These are phyloP conservation scores for Lasaia peninsularis DNA, from an alignment of 1,140 invertebrate genomes.

Conservation along the genomic window DNA sequence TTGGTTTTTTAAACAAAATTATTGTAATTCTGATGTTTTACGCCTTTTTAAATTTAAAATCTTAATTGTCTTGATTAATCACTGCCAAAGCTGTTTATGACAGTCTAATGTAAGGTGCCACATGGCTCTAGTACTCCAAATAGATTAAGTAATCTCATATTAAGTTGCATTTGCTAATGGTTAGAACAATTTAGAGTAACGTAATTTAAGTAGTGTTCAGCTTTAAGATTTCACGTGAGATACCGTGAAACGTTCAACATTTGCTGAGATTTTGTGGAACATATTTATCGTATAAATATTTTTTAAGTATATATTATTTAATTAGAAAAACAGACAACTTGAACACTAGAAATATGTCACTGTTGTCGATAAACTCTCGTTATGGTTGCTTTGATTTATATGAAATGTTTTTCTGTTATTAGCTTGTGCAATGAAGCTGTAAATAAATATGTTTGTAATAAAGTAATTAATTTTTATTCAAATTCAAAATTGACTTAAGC, in stretches of 20 bases:
- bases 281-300: neutral
- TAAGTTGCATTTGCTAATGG: neutral
- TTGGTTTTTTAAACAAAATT: no score
- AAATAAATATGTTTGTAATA: no score
- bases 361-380: no score
- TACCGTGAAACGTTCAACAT: neutral
- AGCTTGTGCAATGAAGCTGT: no score
- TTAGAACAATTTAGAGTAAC: slow-evolving; percentile 25
- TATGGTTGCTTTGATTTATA: no score
- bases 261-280: neutral
- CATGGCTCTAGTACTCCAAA: slow-evolving; percentile 19
- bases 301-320: neutral
- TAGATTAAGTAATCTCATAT: slow-evolving; percentile 19
- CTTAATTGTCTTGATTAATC: neutral
- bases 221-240: neutral
- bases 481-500: no score
- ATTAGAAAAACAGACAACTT: neutral
- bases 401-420: no score
- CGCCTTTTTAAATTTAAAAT: neutral
- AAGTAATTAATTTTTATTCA: no score
- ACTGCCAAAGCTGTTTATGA: slow-evolving; percentile 12
- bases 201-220: slow-evolving; percentile 7
- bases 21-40: neutral
- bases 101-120: slow-evolving; percentile 34
- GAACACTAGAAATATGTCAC: neutral